phyloP scores from a whole-genome alignment of 2,888 invertebrate species.

The Eristalis tenax region DNA sequence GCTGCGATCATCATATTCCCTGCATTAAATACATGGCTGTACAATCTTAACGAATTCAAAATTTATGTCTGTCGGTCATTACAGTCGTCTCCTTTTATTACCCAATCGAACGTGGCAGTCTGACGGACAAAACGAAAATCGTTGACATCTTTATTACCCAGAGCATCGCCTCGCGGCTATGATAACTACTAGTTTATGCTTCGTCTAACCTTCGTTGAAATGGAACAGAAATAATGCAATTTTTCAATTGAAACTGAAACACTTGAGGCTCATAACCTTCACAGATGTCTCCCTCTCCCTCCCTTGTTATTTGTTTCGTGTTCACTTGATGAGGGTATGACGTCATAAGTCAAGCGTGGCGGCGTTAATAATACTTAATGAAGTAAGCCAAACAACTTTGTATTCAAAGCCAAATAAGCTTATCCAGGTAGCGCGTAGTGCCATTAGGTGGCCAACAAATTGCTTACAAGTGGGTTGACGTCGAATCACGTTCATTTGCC shows the following conservation, averaged over 20 bases:
- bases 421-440: not conserved
- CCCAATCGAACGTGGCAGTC: not conserved
- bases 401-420: conserved; percentile 53
- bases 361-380: conserved; percentile 14
- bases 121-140: not conserved
- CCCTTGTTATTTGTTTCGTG: not conserved
- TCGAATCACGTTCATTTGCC: conserved; percentile 3
- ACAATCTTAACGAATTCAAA: not conserved
- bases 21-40: not conserved
- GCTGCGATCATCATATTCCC: not conserved
- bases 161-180: not conserved
- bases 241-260: conserved; percentile 26
- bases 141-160: conserved; percentile 7
- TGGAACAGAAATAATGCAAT: conserved; percentile 17
- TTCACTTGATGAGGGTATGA: conserved; percentile 7
- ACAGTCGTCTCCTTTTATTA: not conserved
- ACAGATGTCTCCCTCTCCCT: conserved; percentile 15
- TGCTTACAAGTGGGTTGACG: conserved; percentile 28
- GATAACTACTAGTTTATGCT: not conserved
- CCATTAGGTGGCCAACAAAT: conserved; percentile 24
- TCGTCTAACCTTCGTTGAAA: conserved; percentile 14
- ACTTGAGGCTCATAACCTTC: conserved; percentile 32
- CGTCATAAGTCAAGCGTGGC: conserved; percentile 23
- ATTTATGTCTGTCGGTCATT: not conserved
- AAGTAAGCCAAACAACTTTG: conserved; percentile 22